Conservation (phyloP, 2,797 vertebrate species). For the Nannoperca obscura region DNA sequence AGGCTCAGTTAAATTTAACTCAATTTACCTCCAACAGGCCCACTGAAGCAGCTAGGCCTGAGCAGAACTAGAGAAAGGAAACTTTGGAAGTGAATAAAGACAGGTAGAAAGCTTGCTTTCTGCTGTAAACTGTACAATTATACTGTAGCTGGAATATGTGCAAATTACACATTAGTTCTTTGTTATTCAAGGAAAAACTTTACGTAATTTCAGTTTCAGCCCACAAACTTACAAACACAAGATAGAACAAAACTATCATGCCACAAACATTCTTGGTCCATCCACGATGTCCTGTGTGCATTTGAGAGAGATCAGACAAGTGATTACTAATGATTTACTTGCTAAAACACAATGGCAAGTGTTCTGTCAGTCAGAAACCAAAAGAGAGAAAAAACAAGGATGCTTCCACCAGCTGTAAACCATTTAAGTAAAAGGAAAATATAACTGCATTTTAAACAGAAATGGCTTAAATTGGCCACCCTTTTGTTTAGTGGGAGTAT, state of each 20-base stretch:
- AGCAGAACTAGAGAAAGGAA: conserved; percentile 31
- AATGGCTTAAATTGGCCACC: background rate
- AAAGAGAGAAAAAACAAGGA: background rate
- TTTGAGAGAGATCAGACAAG: background rate
- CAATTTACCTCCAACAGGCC: conserved; percentile 39
- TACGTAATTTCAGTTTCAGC: conserved; percentile 1
- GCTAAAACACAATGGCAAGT: conserved; percentile 4
- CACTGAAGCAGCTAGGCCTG: conserved; percentile 35
- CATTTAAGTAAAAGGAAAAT: conserved; percentile 17
- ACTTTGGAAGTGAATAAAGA: conserved; percentile 38
- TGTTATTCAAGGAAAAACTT: conserved; percentile 6
- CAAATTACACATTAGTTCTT: conserved; percentile 27
- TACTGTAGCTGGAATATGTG: conserved; percentile 44
- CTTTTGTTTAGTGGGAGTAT: background rate
- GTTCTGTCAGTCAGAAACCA: conserved; percentile 18
- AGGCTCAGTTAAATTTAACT: too few relatives aligned
- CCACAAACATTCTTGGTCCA: background rate
- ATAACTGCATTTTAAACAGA: conserved; percentile 9
- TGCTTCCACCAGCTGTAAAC: background rate
- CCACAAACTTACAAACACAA: background rate
- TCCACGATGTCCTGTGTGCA: background rate
- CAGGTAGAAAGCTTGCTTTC: conserved; percentile 33
- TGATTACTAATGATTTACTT: conserved; percentile 15
- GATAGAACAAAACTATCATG: background rate
- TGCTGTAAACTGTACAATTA: conserved; percentile 24